Conservation (phyloP, 2,113 vertebrate species). For the Rhinolophus sinicus region DNA sequence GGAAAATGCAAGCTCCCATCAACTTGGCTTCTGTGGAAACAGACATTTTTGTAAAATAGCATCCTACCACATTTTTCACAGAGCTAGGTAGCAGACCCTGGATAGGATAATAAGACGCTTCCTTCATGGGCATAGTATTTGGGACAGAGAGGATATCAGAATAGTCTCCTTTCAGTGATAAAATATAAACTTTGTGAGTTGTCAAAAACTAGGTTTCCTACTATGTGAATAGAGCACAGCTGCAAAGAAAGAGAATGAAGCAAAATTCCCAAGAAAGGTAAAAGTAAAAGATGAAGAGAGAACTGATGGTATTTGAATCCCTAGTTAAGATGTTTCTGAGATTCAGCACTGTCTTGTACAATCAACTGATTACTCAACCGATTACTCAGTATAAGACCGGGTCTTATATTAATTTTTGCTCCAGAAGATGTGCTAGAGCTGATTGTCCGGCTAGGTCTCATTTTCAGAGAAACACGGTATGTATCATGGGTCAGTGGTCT, state of each 20-base stretch:
- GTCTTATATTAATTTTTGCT: too few species aligned
- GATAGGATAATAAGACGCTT: neutral
- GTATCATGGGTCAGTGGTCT: neutral
- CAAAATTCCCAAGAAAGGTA: neutral
- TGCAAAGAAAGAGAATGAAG: neutral
- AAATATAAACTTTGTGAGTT: slow-evolving; percentile 11
- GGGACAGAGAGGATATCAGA: neutral
- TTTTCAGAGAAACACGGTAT: too few species aligned
- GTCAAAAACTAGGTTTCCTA: neutral
- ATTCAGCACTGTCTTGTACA: neutral
- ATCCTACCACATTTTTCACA: neutral
- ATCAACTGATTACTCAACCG: neutral
- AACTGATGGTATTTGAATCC: neutral
- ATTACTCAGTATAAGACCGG: too few species aligned
- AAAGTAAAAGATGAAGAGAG: neutral
- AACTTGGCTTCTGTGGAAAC: neutral
- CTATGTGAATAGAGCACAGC: neutral
- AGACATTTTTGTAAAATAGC: neutral
- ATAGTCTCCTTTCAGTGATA: neutral
- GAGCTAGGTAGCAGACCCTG: neutral
- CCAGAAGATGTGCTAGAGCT: too few species aligned
- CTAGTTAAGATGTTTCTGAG: neutral
- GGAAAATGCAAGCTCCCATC: neutral
- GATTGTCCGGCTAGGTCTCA: too few species aligned
- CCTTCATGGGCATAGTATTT: neutral